Evolutionary conservation across 2,888 invertebrate species (phyloP), one percentile per base, ranked within the genome.

Genomic region (Kryphioiulus occultus): DNA sequence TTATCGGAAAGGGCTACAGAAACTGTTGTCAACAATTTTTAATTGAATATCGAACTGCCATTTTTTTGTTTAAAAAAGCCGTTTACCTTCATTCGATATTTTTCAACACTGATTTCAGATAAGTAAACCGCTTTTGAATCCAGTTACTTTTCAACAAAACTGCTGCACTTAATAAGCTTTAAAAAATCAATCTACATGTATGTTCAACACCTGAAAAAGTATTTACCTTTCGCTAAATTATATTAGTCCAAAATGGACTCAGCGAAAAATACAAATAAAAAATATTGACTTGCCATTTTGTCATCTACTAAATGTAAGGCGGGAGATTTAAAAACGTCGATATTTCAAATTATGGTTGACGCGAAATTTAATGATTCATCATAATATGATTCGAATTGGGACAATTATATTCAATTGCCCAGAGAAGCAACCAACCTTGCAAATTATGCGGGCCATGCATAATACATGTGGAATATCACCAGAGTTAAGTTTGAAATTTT

Each of bases 91-190:
- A 59, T 59, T 59, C 59, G 59, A 59, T 59, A 59, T 59, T 59
- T 59, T 59, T 59, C 22, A 22, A 59, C 59, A 59, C 22, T 59
- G 59, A 59, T 59, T 59, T 9, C 22, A 59, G 59, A 59, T 59
- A 59, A 59, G 22, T 59, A 59, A 59, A 59, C 59, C 59, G 59
- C 59, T 59, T 59, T 59, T 59, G 59, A 59, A 59, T 59, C 59
- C 59, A 59, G 59, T 59, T 59, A 59, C n/a, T 59, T 59, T 59
- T 4, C 59, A n/a, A 59, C 59, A 59, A 59, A 59, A 59, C 59
- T 59, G 59, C 59, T 59, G 22, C 22, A n/a, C 1, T 22, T 59
- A 59, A 59, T 59, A 59, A 7, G 59, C n/a, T 59, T 59, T 59
- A 7, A 19, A 59, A 59, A 59, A 59, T 59, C 22, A 59, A 9